Base-by-base conservation (phyloP, 2,113 vertebrate genomes). In the Pyxicephalus adspersus region DNA sequence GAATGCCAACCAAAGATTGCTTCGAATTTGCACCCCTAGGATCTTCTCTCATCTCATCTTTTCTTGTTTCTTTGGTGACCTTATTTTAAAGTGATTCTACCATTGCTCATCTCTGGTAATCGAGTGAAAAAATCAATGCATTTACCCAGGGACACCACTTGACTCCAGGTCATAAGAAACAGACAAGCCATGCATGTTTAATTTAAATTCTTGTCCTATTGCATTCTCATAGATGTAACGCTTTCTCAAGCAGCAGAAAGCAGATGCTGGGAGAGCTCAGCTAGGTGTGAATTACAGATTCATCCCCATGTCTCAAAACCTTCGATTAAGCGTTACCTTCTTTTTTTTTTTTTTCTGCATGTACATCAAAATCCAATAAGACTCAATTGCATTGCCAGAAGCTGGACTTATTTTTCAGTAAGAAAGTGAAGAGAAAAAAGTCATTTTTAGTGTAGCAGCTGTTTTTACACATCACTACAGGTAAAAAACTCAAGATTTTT, bases 1-100 rank as follows among this genome's bases (percentile, higher is more conserved):
- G 51, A 77, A 86, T 83, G 80, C 87, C 81, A 63, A 66, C 84
- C 83, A 83, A 89, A 67, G 38, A 87, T 85, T 85, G 64, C 68
- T 38, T 73, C 45, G 51, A 81, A 81, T 74, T 74, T 81, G 57
- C 67, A 73, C 58, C 68, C 78, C 67, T 72, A 51, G 58, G 58
- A 73, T 73, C 67, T 67, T 22, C 58, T 78, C 58, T 81, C 20
- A 66, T 55, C 25, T 38, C 26, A 31, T 81, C 51, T 72, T 51
- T 25, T 80, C 58, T 74, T 74, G 50, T 65, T 64, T 70, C 50
- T 77, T 77, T 34, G 60, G 77, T 80, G 77, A 80, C 77, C 77
- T 80, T 70, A 80, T 80, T 80, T 80, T 71, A 51, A 28, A 80
- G 57, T 71, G 77, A 70, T 80, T 80, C 68, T 74, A 65, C 79